Conservation (phyloP, 2,797 vertebrate species). For the Varecia variegata region DNA sequence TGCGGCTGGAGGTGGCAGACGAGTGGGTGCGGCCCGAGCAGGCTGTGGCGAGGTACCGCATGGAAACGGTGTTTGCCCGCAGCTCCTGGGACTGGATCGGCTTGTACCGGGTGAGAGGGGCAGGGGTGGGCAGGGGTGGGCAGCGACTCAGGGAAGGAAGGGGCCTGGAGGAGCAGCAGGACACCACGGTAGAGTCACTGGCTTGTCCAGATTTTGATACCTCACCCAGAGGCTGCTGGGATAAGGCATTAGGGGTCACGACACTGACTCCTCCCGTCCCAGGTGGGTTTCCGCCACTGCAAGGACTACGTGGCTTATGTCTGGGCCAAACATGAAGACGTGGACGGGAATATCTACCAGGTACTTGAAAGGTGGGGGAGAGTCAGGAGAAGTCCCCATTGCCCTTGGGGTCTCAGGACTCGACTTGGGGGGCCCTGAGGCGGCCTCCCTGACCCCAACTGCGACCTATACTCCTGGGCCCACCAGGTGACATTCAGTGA, state of each 20-base stretch:
- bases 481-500: conserved; percentile 93
- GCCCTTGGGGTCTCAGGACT: background rate
- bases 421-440: background rate
- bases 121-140: background rate
- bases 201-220: background rate
- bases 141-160: background rate
- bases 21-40: conserved; percentile 94
- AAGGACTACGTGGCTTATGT: conserved; percentile 97
- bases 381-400: background rate
- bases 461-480: conserved; percentile 29
- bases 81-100: conserved; percentile 99
- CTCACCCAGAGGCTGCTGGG: conserved; percentile 29
- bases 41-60: conserved; percentile 89
- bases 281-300: conserved; percentile 98
- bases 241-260: background rate
- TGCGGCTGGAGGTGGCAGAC: conserved; percentile 92
- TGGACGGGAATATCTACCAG: conserved; percentile 90
- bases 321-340: conserved; percentile 96
- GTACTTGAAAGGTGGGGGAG: conserved; percentile 76
- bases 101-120: conserved; percentile 92
- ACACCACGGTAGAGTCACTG: background rate
- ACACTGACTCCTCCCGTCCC: background rate
- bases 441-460: background rate
- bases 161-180: background rate
- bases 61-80: conserved; percentile 89